Conservation (phyloP, 1,140 invertebrate species). For the Anoplophora glabripennis region DNA sequence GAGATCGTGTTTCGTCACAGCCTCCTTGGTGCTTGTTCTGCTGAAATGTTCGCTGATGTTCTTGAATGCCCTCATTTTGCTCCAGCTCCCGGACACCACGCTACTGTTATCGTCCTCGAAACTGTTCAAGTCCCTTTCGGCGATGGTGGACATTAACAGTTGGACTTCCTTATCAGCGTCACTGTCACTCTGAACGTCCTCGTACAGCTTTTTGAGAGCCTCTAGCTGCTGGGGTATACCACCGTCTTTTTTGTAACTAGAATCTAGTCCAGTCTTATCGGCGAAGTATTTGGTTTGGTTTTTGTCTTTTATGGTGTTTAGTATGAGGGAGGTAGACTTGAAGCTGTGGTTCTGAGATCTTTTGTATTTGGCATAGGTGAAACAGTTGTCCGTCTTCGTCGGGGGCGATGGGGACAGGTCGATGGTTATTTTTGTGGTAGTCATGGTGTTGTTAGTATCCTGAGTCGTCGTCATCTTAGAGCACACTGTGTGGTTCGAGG, state of each 20-base stretch:
- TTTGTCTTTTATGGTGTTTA: constrained; percentile 43
- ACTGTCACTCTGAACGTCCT: constrained; percentile 45
- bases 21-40: constrained; percentile 2
- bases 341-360: constrained; percentile 41
- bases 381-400: constrained; percentile 18
- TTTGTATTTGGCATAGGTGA: constrained; percentile 31
- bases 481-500: constrained; percentile 40
- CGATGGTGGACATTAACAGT: constrained; percentile 42
- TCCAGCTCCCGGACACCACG: constrained; percentile 48
- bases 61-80: constrained; percentile 43
- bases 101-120: constrained; percentile 36
- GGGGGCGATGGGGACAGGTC: constrained; percentile 47
- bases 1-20: neutral
- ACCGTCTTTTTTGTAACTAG: constrained; percentile 14
- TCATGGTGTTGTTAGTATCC: constrained; percentile 40
- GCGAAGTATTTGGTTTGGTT: constrained; percentile 9
- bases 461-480: constrained; percentile 43
- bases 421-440: constrained; percentile 50
- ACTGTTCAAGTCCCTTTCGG: constrained; percentile 11
- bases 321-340: constrained; percentile 48
- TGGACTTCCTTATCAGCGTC: constrained; percentile 52
- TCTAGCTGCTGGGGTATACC: constrained; percentile 42
- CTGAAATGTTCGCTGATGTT: constrained; percentile 30
- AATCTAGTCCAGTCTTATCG: constrained; percentile 4
- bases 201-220: constrained; percentile 47